Evolutionary conservation across 2,888 invertebrate genomes (phyloP), one percentile per base, ranked within the genome.

Genomic region (Nemurella pictetii): DNA sequence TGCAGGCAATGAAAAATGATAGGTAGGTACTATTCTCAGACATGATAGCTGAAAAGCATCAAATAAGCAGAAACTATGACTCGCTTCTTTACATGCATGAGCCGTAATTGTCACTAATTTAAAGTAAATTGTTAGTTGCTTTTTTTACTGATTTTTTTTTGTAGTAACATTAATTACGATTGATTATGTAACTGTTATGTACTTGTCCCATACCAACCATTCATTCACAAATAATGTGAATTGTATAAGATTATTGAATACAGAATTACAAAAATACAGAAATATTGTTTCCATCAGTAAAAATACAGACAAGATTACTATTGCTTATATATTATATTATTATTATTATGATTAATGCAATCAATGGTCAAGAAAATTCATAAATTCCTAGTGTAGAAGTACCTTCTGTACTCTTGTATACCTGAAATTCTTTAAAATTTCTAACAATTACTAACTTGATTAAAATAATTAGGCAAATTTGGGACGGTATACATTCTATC

Each of bases 401-500:
- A n/a, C n/a, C n/a, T n/a, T n/a, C 55, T 20, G 12, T 55, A 12
- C 20, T 55, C 9, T 55, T 35, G 4, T 3, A 55, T 55, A 55
- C 15, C 55, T 55, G 12, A 3, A 20, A 55, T 12, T 20, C 9
- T 55, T 7, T 12, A 20, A 55, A 55, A 35, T 35, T 35, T 35
- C 4, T n/a, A n/a, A n/a, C n/a, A n/a, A n/a, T n/a, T n/a, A n/a
- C n/a, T n/a, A n/a, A n/a, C n/a, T n/a, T 12, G 20, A 55, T 55
- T 55, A 20, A 55, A 55, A 28, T 20, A 78, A 77, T 28, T 78
- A 78, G n/a, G 29, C 28, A 78, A 75, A 27, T 78, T 78, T 30
- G 78, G 78, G 78, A 78, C 78, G 78, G 78, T 78, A 78, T 78
- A 20, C 30, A 20, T 78, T 78, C 78, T 28, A 78, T 78, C 78